Base-by-base conservation (phyloP, 2,888 invertebrate species). In the Drosophila nigricruria region DNA sequence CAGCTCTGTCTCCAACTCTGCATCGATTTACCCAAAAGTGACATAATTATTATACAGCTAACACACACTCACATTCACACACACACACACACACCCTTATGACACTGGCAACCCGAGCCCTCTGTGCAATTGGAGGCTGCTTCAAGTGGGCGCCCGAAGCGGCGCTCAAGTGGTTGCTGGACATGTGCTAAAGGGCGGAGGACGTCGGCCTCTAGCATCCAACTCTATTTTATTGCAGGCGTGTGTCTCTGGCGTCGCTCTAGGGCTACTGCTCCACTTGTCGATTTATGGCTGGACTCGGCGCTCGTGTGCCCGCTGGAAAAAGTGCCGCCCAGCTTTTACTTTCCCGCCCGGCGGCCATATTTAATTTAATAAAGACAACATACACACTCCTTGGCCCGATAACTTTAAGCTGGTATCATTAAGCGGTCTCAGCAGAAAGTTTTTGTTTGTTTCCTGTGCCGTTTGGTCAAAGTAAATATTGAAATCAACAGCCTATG, bases 401-500 rank as follows among this genome's bases (percentile, higher is more conserved):
- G 27, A 58, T 73, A 83, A 87, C 84, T 87, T 87, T 79, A 87
- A 84, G 82, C 79, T 72, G 73, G 69, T 77, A 77, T 81, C 84
- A 84, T 79, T 77, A 79, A 68, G 67, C 72, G 71, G 70, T 57
- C 74, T 72, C 67, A 71, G 74, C 79, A 74, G 56, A 81, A 84
- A 87, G 45, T 79, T 84, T 77, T 27, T 63, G 56, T 71, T 64
- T 57, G 49, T 56, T 66, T 54, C 45, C 69, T 60, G 58, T 72
- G 73, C 49, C 67, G 66, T 49, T 49, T 49, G 58, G 66, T 66
- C 67, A 78, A 85, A 77, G 81, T 86, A 89, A 89, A 88, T 83
- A 88, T 89, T 89, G 88, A 89, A 87, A 87, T 87, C 75, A 73
- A 69, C 73, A 74, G 71, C 70, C 78, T 76, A 79, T 87, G 77